Evolutionary conservation across 2,113 vertebrate species (phyloP).

Genomic region (Myotis yumanensis): DNA sequence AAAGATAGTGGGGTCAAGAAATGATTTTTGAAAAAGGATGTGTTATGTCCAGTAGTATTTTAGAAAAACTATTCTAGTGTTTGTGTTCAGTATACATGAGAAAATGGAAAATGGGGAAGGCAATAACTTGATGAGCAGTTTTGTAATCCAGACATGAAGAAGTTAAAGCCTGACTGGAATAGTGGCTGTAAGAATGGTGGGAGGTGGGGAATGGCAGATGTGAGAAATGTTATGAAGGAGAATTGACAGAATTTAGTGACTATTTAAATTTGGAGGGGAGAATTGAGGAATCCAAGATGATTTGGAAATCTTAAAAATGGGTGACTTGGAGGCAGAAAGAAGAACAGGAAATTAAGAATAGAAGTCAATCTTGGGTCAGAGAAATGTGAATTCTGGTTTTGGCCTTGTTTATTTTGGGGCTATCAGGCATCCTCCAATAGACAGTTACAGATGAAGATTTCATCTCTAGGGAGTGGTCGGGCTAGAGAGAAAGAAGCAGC

Average conservation of each 20-base stretch:
- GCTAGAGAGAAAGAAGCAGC: not conserved
- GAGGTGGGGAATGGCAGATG: not conserved
- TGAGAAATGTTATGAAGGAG: not conserved
- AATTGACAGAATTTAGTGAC: conserved; percentile 9
- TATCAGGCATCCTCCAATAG: not conserved
- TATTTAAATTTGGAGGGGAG: not conserved
- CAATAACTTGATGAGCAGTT: not conserved
- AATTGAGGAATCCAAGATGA: conserved; percentile 17
- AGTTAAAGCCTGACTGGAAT: not conserved
- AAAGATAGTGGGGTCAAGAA: not conserved
- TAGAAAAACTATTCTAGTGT: not conserved
- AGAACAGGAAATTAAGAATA: not conserved
- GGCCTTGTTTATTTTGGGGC: not conserved
- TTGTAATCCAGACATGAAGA: not conserved
- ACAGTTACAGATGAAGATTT: not conserved
- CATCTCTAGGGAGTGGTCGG: not conserved
- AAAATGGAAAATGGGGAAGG: not conserved
- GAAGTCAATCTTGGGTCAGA: not conserved
- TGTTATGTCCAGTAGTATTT: conserved; percentile 11
- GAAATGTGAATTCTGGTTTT: conserved; percentile 2
- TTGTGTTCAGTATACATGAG: not conserved
- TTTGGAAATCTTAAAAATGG: conserved; percentile 23
- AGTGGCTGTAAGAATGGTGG: not conserved
- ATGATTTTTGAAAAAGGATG: not conserved
- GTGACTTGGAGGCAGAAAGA: not conserved